Evolutionary conservation across 2,113 vertebrate species (phyloP).

Genomic region (Nannobrachium achirus): DNA sequence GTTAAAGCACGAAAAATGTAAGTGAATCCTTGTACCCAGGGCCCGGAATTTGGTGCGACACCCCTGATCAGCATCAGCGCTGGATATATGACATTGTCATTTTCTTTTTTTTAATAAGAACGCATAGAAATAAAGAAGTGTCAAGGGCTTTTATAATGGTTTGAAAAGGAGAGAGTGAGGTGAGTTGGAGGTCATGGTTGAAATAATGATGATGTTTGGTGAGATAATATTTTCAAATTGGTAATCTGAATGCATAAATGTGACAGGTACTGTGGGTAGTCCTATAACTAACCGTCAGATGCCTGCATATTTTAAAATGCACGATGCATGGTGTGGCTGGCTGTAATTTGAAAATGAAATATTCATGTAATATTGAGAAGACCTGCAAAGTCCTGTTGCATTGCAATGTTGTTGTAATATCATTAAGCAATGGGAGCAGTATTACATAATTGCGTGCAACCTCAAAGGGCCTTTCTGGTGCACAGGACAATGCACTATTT

Average conservation of each 20-base stretch:
- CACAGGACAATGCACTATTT: too few relatives aligned
- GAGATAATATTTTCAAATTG: slow-evolving; percentile 56
- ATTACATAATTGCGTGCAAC: slow-evolving; percentile 14
- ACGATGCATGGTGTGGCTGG: background rate
- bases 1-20: too few relatives aligned
- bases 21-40: too few relatives aligned
- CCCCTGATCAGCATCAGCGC: too few relatives aligned
- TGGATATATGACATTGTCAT: slow-evolving; percentile 62
- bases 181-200: slow-evolving; percentile 63
- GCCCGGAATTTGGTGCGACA: too few relatives aligned
- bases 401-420: slow-evolving; percentile 46
- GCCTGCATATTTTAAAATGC: slow-evolving; percentile 55
- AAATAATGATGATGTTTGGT: slow-evolving; percentile 63
- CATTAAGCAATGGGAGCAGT: slow-evolving; percentile 32
- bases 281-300: slow-evolving; percentile 39
- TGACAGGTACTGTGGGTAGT: slow-evolving; percentile 38
- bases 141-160: slow-evolving; percentile 37
- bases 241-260: slow-evolving; percentile 51
- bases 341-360: slow-evolving; percentile 40
- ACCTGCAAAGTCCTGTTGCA: slow-evolving; percentile 14
- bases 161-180: slow-evolving; percentile 50
- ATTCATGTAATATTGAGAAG: slow-evolving; percentile 39
- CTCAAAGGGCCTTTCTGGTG: slow-evolving; percentile 16
- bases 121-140: slow-evolving; percentile 7
- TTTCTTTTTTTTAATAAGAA: slow-evolving; percentile 65